Conservation (phyloP, 2,113 vertebrate genomes). For the Cavia aperea region DNA sequence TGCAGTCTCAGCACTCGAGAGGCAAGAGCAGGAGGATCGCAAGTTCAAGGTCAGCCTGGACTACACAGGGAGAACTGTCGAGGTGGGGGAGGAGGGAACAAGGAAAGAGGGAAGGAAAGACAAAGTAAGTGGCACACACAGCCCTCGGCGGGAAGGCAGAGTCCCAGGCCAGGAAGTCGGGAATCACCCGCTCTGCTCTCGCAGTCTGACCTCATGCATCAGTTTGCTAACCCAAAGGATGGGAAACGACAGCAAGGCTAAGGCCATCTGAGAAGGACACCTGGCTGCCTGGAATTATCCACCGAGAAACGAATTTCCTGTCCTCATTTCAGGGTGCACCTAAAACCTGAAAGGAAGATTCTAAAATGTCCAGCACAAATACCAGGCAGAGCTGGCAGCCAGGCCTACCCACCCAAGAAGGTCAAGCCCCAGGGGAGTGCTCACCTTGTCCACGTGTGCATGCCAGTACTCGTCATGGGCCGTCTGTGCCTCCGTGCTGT, state of each 20-base stretch:
- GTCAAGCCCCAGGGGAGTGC: background rate
- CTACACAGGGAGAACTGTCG: background rate
- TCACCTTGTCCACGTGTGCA: constrained; percentile 93
- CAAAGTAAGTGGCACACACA: background rate
- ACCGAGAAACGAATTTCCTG: background rate
- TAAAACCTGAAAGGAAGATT: background rate
- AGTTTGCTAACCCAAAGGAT: background rate
- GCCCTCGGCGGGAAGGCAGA: background rate
- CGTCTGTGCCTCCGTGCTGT: constrained; percentile 87
- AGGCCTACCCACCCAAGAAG: background rate
- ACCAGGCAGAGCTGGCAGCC: rapidly evolving
- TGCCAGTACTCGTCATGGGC: constrained; percentile 97
- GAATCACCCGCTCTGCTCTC: background rate
- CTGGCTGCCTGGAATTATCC: rapidly evolving
- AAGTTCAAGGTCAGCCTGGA: background rate
- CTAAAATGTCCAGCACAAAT: rapidly evolving
- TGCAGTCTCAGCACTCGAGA: background rate
- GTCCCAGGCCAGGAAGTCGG: background rate
- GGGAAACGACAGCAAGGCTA: background rate
- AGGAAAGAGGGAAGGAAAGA: background rate
- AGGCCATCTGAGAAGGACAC: rapidly evolving
- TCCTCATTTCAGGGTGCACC: background rate
- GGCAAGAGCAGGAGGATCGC: background rate
- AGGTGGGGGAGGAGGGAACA: too few relatives aligned
- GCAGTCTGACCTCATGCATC: background rate